These are phyloP conservation scores for Pipistrellus kuhlii DNA, from an alignment of 2,797 vertebrate genomes.

Conservation along the genomic window DNA sequence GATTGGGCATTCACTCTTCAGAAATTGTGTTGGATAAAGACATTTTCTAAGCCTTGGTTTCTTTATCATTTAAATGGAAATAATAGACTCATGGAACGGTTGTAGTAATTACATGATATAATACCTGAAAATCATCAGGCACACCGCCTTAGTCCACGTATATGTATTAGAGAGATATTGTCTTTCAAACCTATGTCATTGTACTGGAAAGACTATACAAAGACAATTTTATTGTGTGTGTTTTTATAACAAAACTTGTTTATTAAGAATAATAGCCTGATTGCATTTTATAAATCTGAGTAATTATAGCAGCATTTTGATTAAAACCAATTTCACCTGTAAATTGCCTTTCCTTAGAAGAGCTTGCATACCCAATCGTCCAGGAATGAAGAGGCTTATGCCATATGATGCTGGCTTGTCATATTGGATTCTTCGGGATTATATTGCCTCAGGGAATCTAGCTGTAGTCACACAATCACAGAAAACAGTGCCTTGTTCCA, in stretches of 20 bases:
- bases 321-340: slow-evolving; percentile 59
- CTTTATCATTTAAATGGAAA: slow-evolving; percentile 21
- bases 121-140: slow-evolving; percentile 15
- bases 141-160: neutral
- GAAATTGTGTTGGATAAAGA: slow-evolving; percentile 47
- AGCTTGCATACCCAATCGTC: slow-evolving; percentile 3
- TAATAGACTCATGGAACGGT: neutral
- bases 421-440: slow-evolving; percentile 25
- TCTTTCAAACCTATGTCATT: slow-evolving; percentile 60
- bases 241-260: slow-evolving; percentile 54
- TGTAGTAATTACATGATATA: slow-evolving; percentile 62
- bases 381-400: slow-evolving; percentile 31
- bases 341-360: slow-evolving; percentile 38
- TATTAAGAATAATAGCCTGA: slow-evolving; percentile 55
- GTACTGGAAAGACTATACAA: slow-evolving; percentile 18
- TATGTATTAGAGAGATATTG: slow-evolving; percentile 11
- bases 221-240: slow-evolving; percentile 51
- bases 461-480: slow-evolving; percentile 38
- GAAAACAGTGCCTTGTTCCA: slow-evolving; percentile 26
- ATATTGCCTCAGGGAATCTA: slow-evolving; percentile 31
- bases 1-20: slow-evolving; percentile 45
- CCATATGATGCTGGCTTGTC: slow-evolving; percentile 33
- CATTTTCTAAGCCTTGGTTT: slow-evolving; percentile 19
- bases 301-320: slow-evolving; percentile 72
- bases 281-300: slow-evolving; percentile 66